Evolutionary conservation across 2,888 invertebrate genomes (phyloP).

Genomic region (Eupithecia pulchellata): DNA sequence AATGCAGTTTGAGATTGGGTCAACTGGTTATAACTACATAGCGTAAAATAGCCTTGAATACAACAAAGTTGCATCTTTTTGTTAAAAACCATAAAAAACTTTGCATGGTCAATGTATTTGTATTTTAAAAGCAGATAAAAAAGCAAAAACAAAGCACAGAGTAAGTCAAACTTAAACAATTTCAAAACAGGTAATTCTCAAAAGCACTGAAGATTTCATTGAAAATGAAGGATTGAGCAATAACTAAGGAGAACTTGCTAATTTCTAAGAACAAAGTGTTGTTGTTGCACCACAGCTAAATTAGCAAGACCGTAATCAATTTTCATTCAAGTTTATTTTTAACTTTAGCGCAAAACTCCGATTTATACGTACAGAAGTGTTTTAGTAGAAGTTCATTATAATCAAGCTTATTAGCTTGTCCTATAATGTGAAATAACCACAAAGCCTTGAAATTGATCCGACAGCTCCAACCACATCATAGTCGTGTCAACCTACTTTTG

Average conservation of each 20-base stretch:
- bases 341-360: neutral
- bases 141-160: neutral
- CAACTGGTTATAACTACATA: conserved; percentile 36
- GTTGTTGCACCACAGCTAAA: conserved; percentile 51
- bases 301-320: conserved; percentile 51
- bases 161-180: neutral
- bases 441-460: conserved; percentile 78
- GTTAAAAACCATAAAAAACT: neutral
- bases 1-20: neutral
- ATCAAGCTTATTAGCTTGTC: conserved; percentile 34
- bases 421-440: conserved; percentile 67
- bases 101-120: neutral
- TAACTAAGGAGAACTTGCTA: conserved; percentile 68
- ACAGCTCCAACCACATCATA: conserved; percentile 80
- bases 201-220: conserved; percentile 51
- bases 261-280: conserved; percentile 71
- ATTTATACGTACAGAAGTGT: neutral
- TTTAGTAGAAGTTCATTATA: no score
- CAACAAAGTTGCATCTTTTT: conserved; percentile 30
- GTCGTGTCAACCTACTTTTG: conserved; percentile 68
- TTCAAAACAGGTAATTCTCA: conserved; percentile 35
- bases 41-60: conserved; percentile 19
- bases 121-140: neutral
- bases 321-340: conserved; percentile 24
- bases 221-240: conserved; percentile 64